Evolutionary conservation across 2,113 vertebrate genomes (phyloP).

Genomic region (Piprites chloris): DNA sequence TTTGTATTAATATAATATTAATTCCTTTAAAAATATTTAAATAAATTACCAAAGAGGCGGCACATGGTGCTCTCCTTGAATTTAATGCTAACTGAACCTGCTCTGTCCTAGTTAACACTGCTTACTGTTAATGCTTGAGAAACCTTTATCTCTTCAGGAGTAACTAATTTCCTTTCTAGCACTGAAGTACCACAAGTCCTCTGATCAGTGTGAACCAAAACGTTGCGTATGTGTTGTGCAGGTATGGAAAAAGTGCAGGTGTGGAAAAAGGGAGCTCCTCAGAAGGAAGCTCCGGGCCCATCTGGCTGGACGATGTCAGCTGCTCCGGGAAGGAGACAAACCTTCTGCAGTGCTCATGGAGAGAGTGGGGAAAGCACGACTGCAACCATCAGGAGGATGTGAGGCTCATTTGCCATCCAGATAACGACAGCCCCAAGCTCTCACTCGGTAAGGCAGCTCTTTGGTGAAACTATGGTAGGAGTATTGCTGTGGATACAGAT

Average conservation of each 20-base stretch:
- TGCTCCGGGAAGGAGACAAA: constrained; percentile 88
- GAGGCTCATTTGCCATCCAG: constrained; percentile 78
- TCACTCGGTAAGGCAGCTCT: constrained; percentile 75
- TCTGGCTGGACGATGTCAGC: constrained; percentile 89
- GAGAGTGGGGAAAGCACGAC: constrained; percentile 87
- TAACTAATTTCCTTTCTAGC: background rate
- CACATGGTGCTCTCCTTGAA: background rate
- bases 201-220: background rate
- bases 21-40: background rate
- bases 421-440: constrained; percentile 63
- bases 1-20: background rate
- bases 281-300: constrained; percentile 74
- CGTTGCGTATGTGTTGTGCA: background rate
- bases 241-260: constrained; percentile 75
- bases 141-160: background rate
- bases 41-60: background rate
- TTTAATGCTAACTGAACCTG: background rate
- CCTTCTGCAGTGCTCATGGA: constrained; percentile 79
- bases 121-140: background rate
- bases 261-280: constrained; percentile 55
- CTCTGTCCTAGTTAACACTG: background rate
- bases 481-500: background rate
- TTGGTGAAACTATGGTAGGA: background rate
- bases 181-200: background rate
- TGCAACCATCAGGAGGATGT: constrained; percentile 89